phyloP scores from a whole-genome alignment of 1,140 invertebrate genomes.

The Vanessa tameamea region DNA sequence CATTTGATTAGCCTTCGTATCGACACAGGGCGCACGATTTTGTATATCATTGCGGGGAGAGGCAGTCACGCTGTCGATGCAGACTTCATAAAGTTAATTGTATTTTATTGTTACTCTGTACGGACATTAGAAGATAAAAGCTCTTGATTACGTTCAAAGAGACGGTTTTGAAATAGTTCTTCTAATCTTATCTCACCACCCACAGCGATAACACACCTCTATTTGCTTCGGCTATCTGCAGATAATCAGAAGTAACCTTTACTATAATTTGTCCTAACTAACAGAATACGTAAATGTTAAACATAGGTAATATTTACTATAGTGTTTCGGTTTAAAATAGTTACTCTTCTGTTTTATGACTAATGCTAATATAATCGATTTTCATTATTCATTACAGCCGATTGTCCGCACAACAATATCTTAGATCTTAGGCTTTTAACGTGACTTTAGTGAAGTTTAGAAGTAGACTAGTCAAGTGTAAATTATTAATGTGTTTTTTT shows the following conservation, averaged over 20 bases:
- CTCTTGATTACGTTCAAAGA: conserved; percentile 30
- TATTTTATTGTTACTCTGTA: conserved; percentile 43
- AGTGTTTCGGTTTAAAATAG: no score
- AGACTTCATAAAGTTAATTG: conserved; percentile 44
- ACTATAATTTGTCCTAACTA: conserved; percentile 44
- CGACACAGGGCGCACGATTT: conserved; percentile 52
- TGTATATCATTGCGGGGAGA: conserved; percentile 49
- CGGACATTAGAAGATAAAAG: conserved; percentile 23
- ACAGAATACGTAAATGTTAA: not conserved
- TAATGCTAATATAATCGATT: no score
- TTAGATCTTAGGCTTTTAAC: no score
- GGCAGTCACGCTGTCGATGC: conserved; percentile 52
- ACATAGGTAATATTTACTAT: not conserved
- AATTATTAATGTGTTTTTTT: no score
- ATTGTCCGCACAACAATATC: no score
- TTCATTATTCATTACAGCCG: no score
- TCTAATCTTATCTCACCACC: conserved; percentile 54
- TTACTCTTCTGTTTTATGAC: no score
- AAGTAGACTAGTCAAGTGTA: no score
- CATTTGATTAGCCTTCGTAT: conserved; percentile 54
- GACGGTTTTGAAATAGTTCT: conserved; percentile 35
- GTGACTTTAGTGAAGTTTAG: no score
- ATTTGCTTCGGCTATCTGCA: conserved; percentile 50
- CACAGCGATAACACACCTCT: conserved; percentile 43
- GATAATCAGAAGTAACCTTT: conserved; percentile 49